Conservation (phyloP, 2,113 vertebrate genomes). For the Dromaius novaehollandiae region DNA sequence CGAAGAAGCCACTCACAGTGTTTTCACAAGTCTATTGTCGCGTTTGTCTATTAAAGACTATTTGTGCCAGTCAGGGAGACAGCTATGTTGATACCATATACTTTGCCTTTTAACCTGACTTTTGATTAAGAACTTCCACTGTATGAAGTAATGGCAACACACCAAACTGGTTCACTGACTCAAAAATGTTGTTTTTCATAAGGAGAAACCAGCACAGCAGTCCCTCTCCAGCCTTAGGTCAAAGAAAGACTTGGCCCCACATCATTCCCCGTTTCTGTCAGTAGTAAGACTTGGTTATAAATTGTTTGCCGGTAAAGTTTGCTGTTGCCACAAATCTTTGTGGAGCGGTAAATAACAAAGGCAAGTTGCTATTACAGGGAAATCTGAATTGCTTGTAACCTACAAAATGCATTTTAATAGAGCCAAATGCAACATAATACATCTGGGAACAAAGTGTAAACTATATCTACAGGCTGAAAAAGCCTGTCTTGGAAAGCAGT, state of each 20-base stretch:
- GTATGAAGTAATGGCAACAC: neutral
- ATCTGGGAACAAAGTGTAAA: neutral
- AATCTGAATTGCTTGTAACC: neutral
- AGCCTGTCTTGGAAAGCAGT: constrained; percentile 28
- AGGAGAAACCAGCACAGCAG: neutral
- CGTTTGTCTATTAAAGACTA: neutral
- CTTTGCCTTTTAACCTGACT: neutral
- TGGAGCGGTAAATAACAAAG: neutral
- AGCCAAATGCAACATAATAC: constrained; percentile 20
- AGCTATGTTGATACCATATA: neutral
- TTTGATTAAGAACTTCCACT: neutral
- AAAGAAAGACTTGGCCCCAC: neutral
- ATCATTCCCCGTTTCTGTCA: neutral
- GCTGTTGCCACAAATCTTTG: neutral
- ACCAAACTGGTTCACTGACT: neutral
- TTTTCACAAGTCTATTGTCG: neutral
- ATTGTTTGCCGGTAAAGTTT: neutral
- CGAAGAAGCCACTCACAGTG: neutral
- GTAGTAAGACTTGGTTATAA: rapidly evolving
- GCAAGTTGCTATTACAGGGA: neutral
- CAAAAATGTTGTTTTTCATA: neutral
- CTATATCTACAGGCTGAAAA: constrained; percentile 28
- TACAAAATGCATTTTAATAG: constrained; percentile 46
- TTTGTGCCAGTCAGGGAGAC: neutral
- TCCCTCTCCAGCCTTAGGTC: neutral